Base-by-base conservation (phyloP, 2,888 invertebrate species). In the Incurvaria masculella region DNA sequence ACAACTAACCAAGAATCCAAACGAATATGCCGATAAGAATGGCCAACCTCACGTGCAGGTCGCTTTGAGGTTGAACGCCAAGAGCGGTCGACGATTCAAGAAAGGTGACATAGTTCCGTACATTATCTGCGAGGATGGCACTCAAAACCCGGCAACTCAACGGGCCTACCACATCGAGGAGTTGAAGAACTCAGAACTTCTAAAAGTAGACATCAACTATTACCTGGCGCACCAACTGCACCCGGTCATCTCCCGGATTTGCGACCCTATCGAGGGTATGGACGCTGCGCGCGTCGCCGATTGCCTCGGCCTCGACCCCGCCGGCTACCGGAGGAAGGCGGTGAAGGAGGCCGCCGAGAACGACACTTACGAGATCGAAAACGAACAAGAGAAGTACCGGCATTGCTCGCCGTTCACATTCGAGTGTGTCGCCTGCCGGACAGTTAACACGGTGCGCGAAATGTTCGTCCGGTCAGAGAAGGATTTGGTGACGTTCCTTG, bases 91-190 rank as follows among this genome's bases (percentile, higher is more conserved):
- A 57, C 84, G 88, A 55, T 87, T 95, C 62, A 89, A 91, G 61
- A 89, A 89, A 57, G 98, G 98, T 0, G 99, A 99, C 64, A 94
- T 95, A 38, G 92, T 99, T 2, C 87, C 94, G 11, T 99, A 98
- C 64, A 83, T 99, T 2, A 93, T 99, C 60, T 99, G 99, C 68
- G 84, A 91, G 72, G 95, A 97, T 69, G 94, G 91, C 3, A 88
- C 87, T 0, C 82, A 81, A 21, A 84, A 86, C 55, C 78, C 91
- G 0, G 87, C 95, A 0, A 91, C 88, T 6, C 97, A 98, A 69
- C 80, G 98, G 59, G 96, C 94, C 0, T 99, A 98, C 66, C 96
- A 97, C 65, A 81, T 93, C 44, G 94, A 95, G 54, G 98, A 99
- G 66, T 66, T 94, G 38, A 89, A 91, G 63, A 85, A 82, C 55